A percentile compares a stretch with the other conserved stretches of the same genome.
Evolutionary conservation across 1,140 invertebrate genomes (phyloP).

Genomic region (Magallana gigas): DNA sequence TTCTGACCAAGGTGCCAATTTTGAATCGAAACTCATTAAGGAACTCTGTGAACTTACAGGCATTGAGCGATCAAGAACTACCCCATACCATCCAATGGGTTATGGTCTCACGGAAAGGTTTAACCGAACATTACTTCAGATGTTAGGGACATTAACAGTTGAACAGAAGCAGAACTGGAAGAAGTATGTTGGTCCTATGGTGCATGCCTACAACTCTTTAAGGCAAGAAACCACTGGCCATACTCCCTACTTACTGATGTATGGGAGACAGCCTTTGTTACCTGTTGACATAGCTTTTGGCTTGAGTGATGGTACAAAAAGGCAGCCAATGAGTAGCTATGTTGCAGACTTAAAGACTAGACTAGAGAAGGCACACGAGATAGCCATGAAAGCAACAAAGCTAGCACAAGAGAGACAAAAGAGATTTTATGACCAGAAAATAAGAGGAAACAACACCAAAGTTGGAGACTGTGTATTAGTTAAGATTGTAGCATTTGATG

Average conservation of each 20-base stretch:
- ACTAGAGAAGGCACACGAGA: constrained; percentile 27
- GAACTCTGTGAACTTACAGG: constrained; percentile 59
- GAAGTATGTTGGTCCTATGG: constrained; percentile 38
- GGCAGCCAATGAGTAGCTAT: constrained; percentile 34
- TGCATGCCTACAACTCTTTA: constrained; percentile 56
- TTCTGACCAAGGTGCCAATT: constrained; percentile 74
- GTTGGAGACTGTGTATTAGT: constrained; percentile 55
- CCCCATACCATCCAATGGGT: constrained; percentile 62
- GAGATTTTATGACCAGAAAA: constrained; percentile 5
- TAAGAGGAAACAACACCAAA: not conserved
- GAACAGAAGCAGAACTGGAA: constrained; percentile 55
- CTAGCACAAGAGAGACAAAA: constrained; percentile 37
- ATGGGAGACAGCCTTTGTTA: constrained; percentile 50
- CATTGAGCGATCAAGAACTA: constrained; percentile 53
- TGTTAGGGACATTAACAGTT: constrained; percentile 49
- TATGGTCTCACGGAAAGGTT: constrained; percentile 58
- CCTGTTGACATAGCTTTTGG: constrained; percentile 58
- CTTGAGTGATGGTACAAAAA: not conserved
- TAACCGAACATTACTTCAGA: not conserved
- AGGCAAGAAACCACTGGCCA: constrained; percentile 53
- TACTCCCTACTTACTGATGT: constrained; percentile 56
- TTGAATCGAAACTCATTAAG: constrained; percentile 57
- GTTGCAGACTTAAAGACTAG: constrained; percentile 6
- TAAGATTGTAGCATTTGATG: not conserved
- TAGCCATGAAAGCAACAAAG: constrained; percentile 20